Base-by-base conservation (phyloP, 2,797 vertebrate genomes). In the Schizopygopsis pylzovi region DNA sequence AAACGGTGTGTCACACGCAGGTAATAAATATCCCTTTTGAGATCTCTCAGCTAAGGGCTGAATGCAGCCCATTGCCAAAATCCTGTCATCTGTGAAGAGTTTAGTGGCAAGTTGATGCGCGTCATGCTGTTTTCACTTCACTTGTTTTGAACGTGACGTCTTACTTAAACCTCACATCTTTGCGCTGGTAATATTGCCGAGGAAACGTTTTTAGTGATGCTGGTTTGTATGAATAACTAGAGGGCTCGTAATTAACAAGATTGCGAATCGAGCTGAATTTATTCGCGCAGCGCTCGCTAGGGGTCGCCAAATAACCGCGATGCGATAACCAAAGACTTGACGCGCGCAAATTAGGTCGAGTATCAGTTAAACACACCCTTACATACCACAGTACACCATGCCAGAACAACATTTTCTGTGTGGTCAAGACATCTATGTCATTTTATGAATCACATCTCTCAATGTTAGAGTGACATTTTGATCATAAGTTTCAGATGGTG, bases 1-100 rank as follows among this genome's bases (percentile, higher is more conserved):
- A 95, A 95, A 94, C 93, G 94, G 92, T 94, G 94, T 90, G 91
- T 94, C 89, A 91, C 93, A 91, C 95, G 94, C 95, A 96, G 96
- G 96, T 96, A 95, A 95, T 94, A 89, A 79, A 82, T 72, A 59
- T 82, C 52, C 7, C 78, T 75, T 71, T 79, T 79, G 41, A 59
- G 33, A 65, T 49, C 33, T 86, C 25, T 71, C 49, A 59, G 39
- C 65, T 45, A 71, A 45, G 20, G 71, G 25, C 41, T 75, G 4
- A 83, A 75, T 56, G 61, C 22, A 59, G 83, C 65, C 83, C 83
- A 43, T 72, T 61, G 68, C 39, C 72, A 78, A 77, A 79, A 85
- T 56, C n/a, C 76, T 47, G 73, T 67, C 59, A 43, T 61, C 52
- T 79, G 49, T 45, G 25, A 56, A 77, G 78, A 85, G 70, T 85